Evolutionary conservation across 2,888 invertebrate species (phyloP), one percentile per base, ranked within the genome.

Genomic region (Hydriomena furcata): DNA sequence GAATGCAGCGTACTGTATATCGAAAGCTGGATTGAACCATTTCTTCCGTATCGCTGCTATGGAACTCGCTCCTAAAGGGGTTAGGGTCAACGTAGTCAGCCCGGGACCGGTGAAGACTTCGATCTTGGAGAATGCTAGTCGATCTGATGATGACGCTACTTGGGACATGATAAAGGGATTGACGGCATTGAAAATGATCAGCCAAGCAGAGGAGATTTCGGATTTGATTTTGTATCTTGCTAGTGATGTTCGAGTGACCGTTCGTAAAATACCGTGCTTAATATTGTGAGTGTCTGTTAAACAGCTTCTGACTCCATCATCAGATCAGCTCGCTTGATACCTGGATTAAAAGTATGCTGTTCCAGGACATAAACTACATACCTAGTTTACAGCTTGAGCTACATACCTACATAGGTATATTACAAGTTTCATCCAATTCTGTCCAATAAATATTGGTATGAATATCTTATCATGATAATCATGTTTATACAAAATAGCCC

Each of bases 21-120:
- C 94, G 5, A 96, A 96, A 80, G 89, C 94, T 11, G 94, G 94
- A 2, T 63, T 95, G 7, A 94, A 96, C 73, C 94, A 95, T 65
- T 92, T 96, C 56, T 95, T 95, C 0, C 80, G 91, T 57, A 93
- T 94, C 66, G 79, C 92, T 5, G 95, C 95, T 5, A 71, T 95
- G 34, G 95, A 93, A 63, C 73, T 93, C 8, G 92, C 91, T 48
- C 53, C 73, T 0, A 82, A 89, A 59, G 85, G 74, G 4, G 92
- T 95, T 0, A 82, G 95, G 45, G 94, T 94, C 0, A 95, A 95
- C 73, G 82, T 91, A 35, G 93, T 95, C 0, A 94, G 93, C 67
- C 95, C 95, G n/a, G 95, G 95, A 5, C 94, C 95, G 0, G 91
- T 94, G 0, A 94, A 47, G 6, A 76, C 78, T 0, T 64, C 69